Evolutionary conservation across 30 jellyfish, hydroid and myxozoan genomes (phyloP), one percentile per base, ranked within the genome.

Genomic region (Pelagia noctiluca): DNA sequence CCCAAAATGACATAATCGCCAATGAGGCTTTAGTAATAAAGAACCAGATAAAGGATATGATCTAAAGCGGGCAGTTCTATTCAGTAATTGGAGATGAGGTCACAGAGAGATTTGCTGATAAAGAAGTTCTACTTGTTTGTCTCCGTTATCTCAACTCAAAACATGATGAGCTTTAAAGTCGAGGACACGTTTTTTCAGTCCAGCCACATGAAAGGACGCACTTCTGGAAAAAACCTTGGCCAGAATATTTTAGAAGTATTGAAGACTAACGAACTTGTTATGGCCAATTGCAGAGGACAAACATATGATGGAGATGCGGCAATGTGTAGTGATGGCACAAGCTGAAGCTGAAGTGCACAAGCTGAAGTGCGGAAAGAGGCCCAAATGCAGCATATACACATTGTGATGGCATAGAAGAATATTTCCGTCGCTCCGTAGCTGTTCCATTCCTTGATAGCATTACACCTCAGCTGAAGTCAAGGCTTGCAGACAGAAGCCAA

Each of bases 251-350:
- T 78, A 11, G 89, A 78, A 31, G 47, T 63, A 38, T 42, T 54
- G 70, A 76, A 38, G 37, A 50, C 28, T 21, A 54, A 50, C 79
- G 67, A 76, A 34, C 77, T 50, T 50, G 88, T 53, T 25, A 52
- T 57, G 52, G 78, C 63, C 24, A 78, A 76, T 35, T 76, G 88
- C 47, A 57, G 88, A 38, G 79, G 81, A 21, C 81, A 78, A 78
- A 80, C 89, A 57, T 60, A 78, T 61, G 89, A 78, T 78, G 89
- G 89, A 36, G 80, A 79, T 57, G 70, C 80, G 35, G 89, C 81
- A 32, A 78, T 78, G 81, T 16, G 26, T 22, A 76, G 79, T 61
- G 89, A 78, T 33, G n/a, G n/a, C n/a, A n/a, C n/a, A n/a, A n/a
- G n/a, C n/a, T n/a, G n/a, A n/a, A 35, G 49, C 5, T 42, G 79